These are phyloP conservation scores for Trichomalopsis sarcophagae DNA, from an alignment of 1,140 invertebrate species.

Conservation along the genomic window DNA sequence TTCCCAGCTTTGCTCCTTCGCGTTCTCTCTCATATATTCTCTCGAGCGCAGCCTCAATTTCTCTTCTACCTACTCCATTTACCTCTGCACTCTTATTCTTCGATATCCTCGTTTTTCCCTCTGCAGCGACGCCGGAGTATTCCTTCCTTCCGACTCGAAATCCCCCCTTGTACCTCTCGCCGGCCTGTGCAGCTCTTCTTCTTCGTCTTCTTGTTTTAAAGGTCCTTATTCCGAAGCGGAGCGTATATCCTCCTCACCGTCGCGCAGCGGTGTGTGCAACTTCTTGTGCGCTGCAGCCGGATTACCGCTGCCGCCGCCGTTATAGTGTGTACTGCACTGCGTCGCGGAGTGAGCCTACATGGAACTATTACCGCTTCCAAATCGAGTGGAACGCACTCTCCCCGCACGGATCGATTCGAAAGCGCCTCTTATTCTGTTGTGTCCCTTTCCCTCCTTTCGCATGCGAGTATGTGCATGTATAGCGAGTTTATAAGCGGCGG, in stretches of 20 bases:
- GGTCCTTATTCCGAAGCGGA: slow-evolving; percentile 29
- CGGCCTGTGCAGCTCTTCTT: slow-evolving; percentile 14
- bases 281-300: slow-evolving; percentile 42
- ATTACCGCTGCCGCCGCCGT: slow-evolving; percentile 12
- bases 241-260: slow-evolving; percentile 48
- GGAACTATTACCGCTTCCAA: slow-evolving; percentile 55
- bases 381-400: slow-evolving; percentile 36
- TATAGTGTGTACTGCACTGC: slow-evolving; percentile 62
- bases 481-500: neutral
- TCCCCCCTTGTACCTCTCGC: slow-evolving; percentile 8
- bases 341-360: slow-evolving; percentile 52
- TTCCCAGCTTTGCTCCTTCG: slow-evolving; percentile 47
- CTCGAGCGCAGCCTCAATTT: slow-evolving; percentile 39
- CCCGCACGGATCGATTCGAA: neutral
- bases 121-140: neutral
- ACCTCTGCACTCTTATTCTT: slow-evolving; percentile 46
- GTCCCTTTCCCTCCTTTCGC: neutral
- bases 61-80: slow-evolving; percentile 47
- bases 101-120: slow-evolving; percentile 45
- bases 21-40: slow-evolving; percentile 45
- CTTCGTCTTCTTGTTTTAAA: slow-evolving; percentile 41
- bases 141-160: slow-evolving; percentile 31
- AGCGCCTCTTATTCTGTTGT: neutral
- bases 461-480: too few relatives aligned
- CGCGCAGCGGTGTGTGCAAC: slow-evolving; percentile 1